Evolutionary conservation across 2,797 vertebrate species (phyloP).

Genomic region (Chelonia mydas): DNA sequence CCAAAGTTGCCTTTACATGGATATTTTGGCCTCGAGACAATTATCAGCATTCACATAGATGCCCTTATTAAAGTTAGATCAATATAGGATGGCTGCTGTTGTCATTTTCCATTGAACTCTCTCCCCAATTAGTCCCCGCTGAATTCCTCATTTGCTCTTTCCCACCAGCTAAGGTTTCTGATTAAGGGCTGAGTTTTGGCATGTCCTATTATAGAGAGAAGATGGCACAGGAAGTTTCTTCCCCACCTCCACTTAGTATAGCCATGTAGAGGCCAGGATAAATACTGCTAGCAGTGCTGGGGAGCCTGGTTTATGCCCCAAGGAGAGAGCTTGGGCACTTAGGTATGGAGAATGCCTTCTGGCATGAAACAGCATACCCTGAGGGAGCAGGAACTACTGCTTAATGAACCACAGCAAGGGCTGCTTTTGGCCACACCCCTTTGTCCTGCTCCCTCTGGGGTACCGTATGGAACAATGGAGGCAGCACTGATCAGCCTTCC

Average conservation of each 20-base stretch:
- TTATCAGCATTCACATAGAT: slow-evolving; percentile 38
- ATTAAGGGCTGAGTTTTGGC: slow-evolving; percentile 4
- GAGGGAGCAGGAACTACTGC: background rate
- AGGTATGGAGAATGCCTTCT: background rate
- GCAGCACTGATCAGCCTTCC: background rate
- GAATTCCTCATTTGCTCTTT: slow-evolving; percentile 27
- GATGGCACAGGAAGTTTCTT: background rate
- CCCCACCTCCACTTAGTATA: background rate
- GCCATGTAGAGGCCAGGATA: background rate
- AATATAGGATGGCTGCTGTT: slow-evolving; percentile 52
- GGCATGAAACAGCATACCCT: accelerated
- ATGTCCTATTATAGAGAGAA: background rate
- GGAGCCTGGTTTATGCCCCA: background rate
- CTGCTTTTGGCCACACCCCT: background rate
- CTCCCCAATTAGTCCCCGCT: slow-evolving; percentile 37
- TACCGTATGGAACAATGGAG: background rate
- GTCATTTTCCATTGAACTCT: slow-evolving; percentile 53
- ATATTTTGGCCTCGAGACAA: slow-evolving; percentile 50
- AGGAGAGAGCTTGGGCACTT: background rate
- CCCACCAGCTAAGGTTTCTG: slow-evolving; percentile 36
- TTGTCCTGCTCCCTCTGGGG: background rate
- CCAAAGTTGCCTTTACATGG: slow-evolving; percentile 38
- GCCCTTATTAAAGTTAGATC: slow-evolving; percentile 51
- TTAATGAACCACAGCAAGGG: background rate
- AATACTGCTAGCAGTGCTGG: background rate